These are phyloP conservation scores for Phytoseiulus persimilis DNA, from an alignment of 2,888 invertebrate genomes.

Conservation along the genomic window DNA sequence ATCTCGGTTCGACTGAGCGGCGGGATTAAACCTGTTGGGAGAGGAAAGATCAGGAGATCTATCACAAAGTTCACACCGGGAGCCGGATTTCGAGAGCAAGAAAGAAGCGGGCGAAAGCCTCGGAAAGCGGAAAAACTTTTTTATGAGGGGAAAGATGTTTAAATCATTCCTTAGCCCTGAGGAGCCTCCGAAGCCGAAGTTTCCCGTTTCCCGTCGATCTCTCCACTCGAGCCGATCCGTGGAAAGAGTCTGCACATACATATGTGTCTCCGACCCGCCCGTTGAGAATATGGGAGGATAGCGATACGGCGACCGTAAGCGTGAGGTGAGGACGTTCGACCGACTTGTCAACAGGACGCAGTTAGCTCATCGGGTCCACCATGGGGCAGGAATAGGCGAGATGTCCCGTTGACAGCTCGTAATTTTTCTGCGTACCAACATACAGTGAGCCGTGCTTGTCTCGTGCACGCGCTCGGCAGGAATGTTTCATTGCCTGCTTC, in stretches of 20 bases:
- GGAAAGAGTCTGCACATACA: too few relatives aligned
- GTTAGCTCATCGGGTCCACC: not conserved
- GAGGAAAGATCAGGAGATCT: conserved; percentile 19
- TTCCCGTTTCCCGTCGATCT: not conserved
- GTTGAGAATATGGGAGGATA: too few relatives aligned
- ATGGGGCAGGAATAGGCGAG: not conserved
- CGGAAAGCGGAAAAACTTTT: not conserved
- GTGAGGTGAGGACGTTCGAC: too few relatives aligned
- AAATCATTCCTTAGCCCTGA: not conserved
- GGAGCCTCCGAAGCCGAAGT: not conserved
- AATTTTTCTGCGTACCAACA: not conserved
- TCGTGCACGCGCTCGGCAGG: not conserved
- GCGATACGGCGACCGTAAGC: too few relatives aligned
- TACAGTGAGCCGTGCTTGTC: not conserved
- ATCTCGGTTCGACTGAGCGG: not conserved
- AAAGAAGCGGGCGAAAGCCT: not conserved
- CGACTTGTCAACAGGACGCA: not conserved
- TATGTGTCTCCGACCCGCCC: too few relatives aligned
- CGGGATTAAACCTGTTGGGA: conserved; percentile 19
- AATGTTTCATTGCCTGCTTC: not conserved
- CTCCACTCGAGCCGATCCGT: not conserved
- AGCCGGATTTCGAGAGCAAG: not conserved
- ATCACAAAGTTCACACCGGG: conserved; percentile 26
- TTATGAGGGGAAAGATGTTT: not conserved
- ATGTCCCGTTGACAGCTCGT: not conserved